These are phyloP conservation scores for Pogona vitticeps DNA, from an alignment of 2,113 vertebrate genomes.

Conservation along the genomic window DNA sequence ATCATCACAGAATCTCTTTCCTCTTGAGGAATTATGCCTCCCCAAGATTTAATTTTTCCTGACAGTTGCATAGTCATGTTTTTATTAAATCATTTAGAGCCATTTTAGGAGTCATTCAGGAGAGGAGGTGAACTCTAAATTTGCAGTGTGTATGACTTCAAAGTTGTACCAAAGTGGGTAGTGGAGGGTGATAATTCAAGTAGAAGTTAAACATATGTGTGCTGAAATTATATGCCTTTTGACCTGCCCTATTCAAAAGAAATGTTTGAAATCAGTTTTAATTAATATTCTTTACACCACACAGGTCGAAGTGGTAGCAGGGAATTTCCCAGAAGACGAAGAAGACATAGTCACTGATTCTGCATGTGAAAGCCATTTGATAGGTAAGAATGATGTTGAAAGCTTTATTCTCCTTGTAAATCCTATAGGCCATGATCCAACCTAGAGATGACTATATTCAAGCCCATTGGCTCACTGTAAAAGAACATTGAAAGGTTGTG, in stretches of 20 bases:
- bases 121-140: constrained; percentile 21
- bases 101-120: constrained; percentile 16
- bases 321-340: constrained; percentile 81
- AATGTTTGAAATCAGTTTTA: constrained; percentile 50
- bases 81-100: constrained; percentile 51
- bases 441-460: neutral
- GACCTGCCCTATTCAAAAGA: neutral
- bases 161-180: constrained; percentile 39
- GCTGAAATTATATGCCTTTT: constrained; percentile 26
- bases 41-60: constrained; percentile 51
- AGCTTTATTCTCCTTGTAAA: neutral
- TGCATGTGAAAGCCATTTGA: constrained; percentile 83
- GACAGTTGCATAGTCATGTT: constrained; percentile 41
- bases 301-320: constrained; percentile 79
- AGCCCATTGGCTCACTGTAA: neutral
- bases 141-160: constrained; percentile 8
- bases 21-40: constrained; percentile 45
- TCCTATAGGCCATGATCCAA: neutral
- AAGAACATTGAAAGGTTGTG: neutral
- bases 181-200: constrained; percentile 47
- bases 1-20: constrained; percentile 27
- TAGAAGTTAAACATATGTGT: constrained; percentile 29
- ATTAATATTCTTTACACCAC: constrained; percentile 55
- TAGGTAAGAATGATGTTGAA: constrained; percentile 77
- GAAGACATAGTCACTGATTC: constrained; percentile 74